Conservation (phyloP, 1,140 invertebrate genomes). For the Lamellibrachia luymesi region DNA sequence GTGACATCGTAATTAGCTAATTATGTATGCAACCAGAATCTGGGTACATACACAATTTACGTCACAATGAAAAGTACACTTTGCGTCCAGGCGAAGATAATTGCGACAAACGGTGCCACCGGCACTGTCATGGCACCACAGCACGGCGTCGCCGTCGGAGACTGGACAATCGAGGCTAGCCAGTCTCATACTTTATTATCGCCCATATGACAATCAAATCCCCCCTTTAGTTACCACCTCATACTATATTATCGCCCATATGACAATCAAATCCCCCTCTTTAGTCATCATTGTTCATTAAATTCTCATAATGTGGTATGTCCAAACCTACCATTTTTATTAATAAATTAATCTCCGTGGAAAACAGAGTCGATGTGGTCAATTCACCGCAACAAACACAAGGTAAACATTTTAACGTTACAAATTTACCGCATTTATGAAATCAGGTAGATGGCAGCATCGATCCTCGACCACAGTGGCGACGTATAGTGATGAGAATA, state of each 20-base stretch:
- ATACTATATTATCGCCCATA: not conserved
- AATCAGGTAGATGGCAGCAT: not conserved
- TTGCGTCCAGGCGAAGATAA: no score
- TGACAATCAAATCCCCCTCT: not conserved
- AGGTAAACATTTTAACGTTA: not conserved
- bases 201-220: no score
- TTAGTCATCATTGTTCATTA: not conserved
- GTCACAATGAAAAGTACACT: no score
- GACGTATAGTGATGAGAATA: not conserved
- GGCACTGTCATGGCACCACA: no score
- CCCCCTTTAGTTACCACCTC: no score
- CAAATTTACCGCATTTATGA: not conserved
- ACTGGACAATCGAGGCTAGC: no score
- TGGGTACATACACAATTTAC: no score
- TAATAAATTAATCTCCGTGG: not conserved
- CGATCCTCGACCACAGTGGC: not conserved
- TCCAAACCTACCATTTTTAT: not conserved
- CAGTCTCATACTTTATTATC: no score
- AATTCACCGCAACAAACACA: not conserved
- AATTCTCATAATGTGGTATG: not conserved
- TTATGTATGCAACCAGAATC: no score
- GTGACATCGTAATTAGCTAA: no score
- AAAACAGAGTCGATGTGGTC: not conserved
- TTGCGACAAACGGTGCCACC: no score
- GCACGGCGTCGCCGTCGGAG: no score